Percentiles rank a stretch among this genome's conserved stretches.
phyloP scores from a whole-genome alignment of 2,113 vertebrate genomes.

The Thamnaconus septentrionalis region DNA sequence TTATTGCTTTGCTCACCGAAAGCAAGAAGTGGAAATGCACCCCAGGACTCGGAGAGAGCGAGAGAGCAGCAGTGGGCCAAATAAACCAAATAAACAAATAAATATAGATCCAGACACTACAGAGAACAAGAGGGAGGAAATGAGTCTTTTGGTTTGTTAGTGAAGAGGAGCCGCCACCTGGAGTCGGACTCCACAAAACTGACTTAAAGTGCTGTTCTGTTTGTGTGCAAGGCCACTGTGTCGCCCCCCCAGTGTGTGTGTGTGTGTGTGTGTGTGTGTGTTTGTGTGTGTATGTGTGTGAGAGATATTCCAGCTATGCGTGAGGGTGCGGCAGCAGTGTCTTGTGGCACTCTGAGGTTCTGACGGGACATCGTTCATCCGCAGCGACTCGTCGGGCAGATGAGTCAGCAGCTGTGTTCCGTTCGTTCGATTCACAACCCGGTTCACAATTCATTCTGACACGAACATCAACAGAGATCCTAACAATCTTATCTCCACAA shows the following conservation, averaged over 20 bases:
- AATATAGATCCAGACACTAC: slow-evolving; percentile 16
- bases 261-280: neutral
- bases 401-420: too few relatives aligned
- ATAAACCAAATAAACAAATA: slow-evolving; percentile 29
- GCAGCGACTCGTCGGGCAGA: too few relatives aligned
- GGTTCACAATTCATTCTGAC: too few relatives aligned
- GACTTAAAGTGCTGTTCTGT: slow-evolving; percentile 55
- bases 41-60: slow-evolving; percentile 11
- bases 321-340: slow-evolving; percentile 22
- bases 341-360: slow-evolving; percentile 13
- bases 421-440: too few relatives aligned
- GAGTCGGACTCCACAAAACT: slow-evolving; percentile 18
- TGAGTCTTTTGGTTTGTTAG: too few relatives aligned
- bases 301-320: slow-evolving; percentile 24
- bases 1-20: slow-evolving; percentile 68
- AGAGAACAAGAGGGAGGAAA: slow-evolving; percentile 1
- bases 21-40: slow-evolving; percentile 53
- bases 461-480: too few relatives aligned
- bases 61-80: slow-evolving; percentile 33
- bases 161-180: neutral
- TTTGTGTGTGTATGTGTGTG: too few relatives aligned
- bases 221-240: slow-evolving; percentile 36
- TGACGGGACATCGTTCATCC: neutral
- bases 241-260: neutral
- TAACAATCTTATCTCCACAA: neutral